These are phyloP conservation scores for Drosophila ercepeae DNA, from an alignment of 1,140 invertebrate genomes.

Conservation along the genomic window DNA sequence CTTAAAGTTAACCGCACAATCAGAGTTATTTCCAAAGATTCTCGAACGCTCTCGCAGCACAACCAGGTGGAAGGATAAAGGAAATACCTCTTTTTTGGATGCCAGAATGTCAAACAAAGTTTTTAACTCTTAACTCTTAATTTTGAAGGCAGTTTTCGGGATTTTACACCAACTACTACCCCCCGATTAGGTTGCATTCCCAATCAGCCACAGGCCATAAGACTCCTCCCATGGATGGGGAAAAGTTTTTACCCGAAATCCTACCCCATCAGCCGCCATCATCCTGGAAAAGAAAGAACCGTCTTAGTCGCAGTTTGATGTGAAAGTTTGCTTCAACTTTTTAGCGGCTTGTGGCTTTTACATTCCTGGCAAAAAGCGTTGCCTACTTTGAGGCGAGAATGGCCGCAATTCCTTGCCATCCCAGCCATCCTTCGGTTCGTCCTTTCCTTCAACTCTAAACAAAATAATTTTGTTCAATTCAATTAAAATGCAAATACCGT, in stretches of 20 bases:
- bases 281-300: not conserved
- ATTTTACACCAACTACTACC: not conserved
- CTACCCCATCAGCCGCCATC: not conserved
- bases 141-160: conserved; percentile 1
- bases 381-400: conserved; percentile 8
- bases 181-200: conserved; percentile 4
- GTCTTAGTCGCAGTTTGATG: conserved; percentile 15
- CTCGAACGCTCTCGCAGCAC: too few relatives aligned
- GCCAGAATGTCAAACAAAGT: not conserved
- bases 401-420: conserved; percentile 15
- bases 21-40: not conserved
- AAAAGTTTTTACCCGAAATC: conserved; percentile 9
- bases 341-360: conserved; percentile 46
- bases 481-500: conserved; percentile 78
- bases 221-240: not conserved
- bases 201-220: conserved; percentile 2
- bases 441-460: conserved; percentile 36
- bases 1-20: not conserved
- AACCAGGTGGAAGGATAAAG: not conserved
- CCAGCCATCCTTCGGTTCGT: too few relatives aligned
- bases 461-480: conserved; percentile 76
- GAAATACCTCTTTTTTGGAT: not conserved
- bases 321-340: conserved; percentile 32
- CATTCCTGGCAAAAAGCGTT: conserved; percentile 30
- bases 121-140: conserved; percentile 4